Base-by-base conservation (phyloP, 2,113 vertebrate species). In the Strigops habroptila region DNA sequence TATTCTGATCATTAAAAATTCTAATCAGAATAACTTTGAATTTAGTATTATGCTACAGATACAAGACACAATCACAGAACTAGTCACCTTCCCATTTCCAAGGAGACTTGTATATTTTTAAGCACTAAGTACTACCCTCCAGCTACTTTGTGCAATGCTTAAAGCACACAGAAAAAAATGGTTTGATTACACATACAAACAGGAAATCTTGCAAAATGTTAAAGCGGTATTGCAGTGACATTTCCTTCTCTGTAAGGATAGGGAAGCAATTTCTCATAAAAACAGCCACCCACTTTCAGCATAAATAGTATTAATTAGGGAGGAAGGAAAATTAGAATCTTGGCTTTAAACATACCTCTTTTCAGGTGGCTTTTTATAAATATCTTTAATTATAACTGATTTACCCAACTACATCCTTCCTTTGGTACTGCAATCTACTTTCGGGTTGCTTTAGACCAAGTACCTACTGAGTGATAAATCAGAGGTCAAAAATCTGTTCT, bases 1-100 rank as follows among this genome's bases (percentile, higher is more conserved):
- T 95, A 94, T 96, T 91, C 76, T 88, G 69, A 89, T 95, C 24
- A 91, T 97, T 94, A 94, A 94, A 88, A 93, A 94, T 55, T 73
- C 86, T 91, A 91, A 94, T 96, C 91, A 95, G 85, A 80, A 62
- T 68, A 93, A 82, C 89, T 96, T 94, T 92, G 89, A 96, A 90
- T 97, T 95, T 92, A 78, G 46, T 75, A 81, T 85, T 52, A 75
- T 46, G 52, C 51, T 78, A 82, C 65, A 92, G 67, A 79, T 75
- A 80, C 5, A 14, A 88, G 57, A 80, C 37, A 91, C 27, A 97
- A 96, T 92, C 89, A 96, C 65, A 91, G 83, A 78, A 89, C 30
- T 60, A 91, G 68, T 95, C 89, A 96, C 93, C 91, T 95, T 96
- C 82, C 43, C 82, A 55, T 53, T 95, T 96, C 90, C 96, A 97